A percentile compares a stretch with the other conserved stretches of the same genome.
These are phyloP conservation scores for Callorhinus ursinus DNA, from an alignment of 2,113 vertebrate genomes.

Conservation along the genomic window DNA sequence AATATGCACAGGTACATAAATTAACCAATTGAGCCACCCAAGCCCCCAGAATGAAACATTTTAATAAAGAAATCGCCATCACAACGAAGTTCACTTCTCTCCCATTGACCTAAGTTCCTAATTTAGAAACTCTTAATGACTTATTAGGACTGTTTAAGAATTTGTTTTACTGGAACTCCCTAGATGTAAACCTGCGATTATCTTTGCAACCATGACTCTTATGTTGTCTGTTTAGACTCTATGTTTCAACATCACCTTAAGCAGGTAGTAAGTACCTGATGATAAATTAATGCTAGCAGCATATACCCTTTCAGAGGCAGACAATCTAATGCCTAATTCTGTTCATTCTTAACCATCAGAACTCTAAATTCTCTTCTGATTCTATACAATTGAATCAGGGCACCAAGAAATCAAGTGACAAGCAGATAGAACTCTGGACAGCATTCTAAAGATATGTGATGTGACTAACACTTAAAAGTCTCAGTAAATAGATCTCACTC, in stretches of 20 bases:
- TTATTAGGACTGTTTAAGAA: neutral
- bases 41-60: neutral
- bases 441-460: neutral
- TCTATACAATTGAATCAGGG: neutral
- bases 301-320: neutral
- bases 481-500: constrained; percentile 30
- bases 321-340: neutral
- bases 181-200: neutral
- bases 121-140: constrained; percentile 1
- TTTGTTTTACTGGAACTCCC: constrained; percentile 39
- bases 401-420: constrained; percentile 43
- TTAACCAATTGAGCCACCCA: neutral
- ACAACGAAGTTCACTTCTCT: constrained; percentile 5
- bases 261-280: neutral
- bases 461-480: constrained; percentile 17
- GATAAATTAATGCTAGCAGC: neutral
- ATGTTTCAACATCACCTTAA: neutral
- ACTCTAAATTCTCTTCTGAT: constrained; percentile 43
- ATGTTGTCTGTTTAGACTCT: neutral
- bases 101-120: neutral
- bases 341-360: neutral
- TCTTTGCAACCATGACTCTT: neutral
- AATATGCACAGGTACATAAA: neutral
- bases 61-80: constrained; percentile 25
- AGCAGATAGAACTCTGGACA: constrained; percentile 18